A percentile compares a stretch with the other conserved stretches of the same genome.
phyloP scores from a whole-genome alignment of 1,140 invertebrate genomes.

The Mercenaria mercenaria region DNA sequence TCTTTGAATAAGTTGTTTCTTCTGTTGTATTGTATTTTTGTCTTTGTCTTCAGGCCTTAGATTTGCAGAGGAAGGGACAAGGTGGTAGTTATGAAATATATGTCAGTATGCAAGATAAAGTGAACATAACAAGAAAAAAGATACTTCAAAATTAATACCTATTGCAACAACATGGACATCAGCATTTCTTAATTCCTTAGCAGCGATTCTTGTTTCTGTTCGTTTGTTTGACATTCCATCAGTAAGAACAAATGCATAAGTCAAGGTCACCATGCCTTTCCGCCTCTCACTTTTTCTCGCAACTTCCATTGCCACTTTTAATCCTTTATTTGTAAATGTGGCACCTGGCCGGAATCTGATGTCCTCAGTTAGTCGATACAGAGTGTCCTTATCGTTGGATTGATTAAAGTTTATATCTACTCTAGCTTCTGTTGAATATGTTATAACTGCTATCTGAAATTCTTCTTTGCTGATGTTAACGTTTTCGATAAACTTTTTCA shows the following conservation, averaged over 20 bases:
- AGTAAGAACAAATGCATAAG: no score
- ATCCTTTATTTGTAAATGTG: slow-evolving; percentile 36
- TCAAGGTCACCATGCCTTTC: not conserved
- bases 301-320: not conserved
- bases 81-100: no score
- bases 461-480: not conserved
- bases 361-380: not conserved
- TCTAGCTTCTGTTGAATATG: not conserved
- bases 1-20: no score
- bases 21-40: no score
- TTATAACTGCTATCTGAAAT: no score
- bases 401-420: slow-evolving; percentile 15
- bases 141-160: no score
- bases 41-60: no score
- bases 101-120: no score
- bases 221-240: slow-evolving; percentile 19
- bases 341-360: slow-evolving; percentile 21
- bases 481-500: slow-evolving; percentile 38
- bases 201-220: not conserved
- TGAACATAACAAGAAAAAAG: no score
- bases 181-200: not conserved
- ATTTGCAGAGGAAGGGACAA: no score
- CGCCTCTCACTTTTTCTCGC: not conserved
- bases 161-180: slow-evolving; percentile 7
- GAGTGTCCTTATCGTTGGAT: not conserved